phyloP scores from a whole-genome alignment of 2,113 vertebrate species.

The Pangasianodon gigas region DNA sequence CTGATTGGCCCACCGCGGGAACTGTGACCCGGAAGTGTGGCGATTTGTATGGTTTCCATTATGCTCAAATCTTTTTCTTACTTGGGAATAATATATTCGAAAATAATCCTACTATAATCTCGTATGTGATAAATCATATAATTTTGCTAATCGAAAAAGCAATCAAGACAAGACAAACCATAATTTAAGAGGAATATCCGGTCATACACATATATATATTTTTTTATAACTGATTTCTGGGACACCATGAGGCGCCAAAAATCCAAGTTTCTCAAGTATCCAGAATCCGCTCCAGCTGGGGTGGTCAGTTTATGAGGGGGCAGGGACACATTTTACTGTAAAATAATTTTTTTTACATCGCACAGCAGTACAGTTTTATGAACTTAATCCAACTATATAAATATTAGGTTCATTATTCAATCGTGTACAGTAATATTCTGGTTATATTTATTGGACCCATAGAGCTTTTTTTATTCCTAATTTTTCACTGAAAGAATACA shows the following conservation, averaged over 20 bases:
- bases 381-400: not conserved
- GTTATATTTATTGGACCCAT: not conserved
- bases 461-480: not conserved
- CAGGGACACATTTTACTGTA: not conserved
- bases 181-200: not conserved
- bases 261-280: not conserved
- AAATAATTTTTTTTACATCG: not conserved
- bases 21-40: constrained; percentile 12
- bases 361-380: not conserved
- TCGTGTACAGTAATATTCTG: not conserved
- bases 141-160: not conserved
- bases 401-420: not conserved
- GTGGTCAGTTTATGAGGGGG: no score
- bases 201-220: no score
- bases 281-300: not conserved
- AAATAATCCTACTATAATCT: not conserved
- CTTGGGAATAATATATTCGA: not conserved
- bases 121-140: not conserved
- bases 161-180: not conserved
- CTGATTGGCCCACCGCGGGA: constrained; percentile 13
- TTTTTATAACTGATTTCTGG: not conserved
- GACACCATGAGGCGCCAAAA: not conserved
- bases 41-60: not conserved
- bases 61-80: not conserved
- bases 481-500: not conserved